Percentiles rank a stretch among this genome's conserved stretches.
These are phyloP conservation scores for Centrocercus urophasianus DNA, from an alignment of 2,113 vertebrate species.

Conservation along the genomic window DNA sequence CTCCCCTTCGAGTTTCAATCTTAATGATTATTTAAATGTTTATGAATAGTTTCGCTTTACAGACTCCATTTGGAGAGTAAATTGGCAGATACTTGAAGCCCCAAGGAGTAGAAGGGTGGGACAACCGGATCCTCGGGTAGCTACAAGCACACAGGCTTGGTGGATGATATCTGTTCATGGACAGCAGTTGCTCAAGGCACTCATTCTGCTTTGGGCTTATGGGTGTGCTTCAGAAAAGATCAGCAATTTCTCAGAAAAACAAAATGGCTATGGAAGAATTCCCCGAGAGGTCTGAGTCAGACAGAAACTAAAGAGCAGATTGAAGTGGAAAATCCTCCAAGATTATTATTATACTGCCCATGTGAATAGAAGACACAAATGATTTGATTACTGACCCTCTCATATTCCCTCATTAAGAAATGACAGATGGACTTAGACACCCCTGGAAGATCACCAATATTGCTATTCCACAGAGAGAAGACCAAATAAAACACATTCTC, in stretches of 20 bases:
- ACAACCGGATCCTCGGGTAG: background rate
- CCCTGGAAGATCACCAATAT: background rate
- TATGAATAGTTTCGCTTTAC: background rate
- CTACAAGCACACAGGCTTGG: background rate
- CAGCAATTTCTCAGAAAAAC: background rate
- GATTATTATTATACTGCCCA: background rate
- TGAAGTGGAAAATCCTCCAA: background rate
- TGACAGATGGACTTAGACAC: background rate
- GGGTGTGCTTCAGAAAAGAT: background rate
- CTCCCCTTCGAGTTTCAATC: background rate
- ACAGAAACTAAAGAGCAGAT: background rate
- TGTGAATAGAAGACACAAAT: background rate
- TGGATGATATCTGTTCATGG: background rate
- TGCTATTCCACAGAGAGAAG: background rate
- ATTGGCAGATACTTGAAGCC: background rate
- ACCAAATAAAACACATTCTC: constrained; percentile 37
- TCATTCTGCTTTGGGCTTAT: background rate
- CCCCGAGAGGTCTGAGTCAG: background rate
- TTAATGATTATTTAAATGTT: background rate
- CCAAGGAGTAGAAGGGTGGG: background rate
- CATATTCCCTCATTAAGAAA: constrained; percentile 24
- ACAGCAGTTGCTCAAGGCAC: background rate
- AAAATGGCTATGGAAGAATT: background rate
- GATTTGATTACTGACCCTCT: constrained; percentile 31
- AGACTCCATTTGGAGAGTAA: background rate